A percentile compares a stretch with the other conserved stretches of the same genome.
phyloP scores from a whole-genome alignment of 64 coral and sea anemone genomes.

The Hydrozoanthus tunicans region DNA sequence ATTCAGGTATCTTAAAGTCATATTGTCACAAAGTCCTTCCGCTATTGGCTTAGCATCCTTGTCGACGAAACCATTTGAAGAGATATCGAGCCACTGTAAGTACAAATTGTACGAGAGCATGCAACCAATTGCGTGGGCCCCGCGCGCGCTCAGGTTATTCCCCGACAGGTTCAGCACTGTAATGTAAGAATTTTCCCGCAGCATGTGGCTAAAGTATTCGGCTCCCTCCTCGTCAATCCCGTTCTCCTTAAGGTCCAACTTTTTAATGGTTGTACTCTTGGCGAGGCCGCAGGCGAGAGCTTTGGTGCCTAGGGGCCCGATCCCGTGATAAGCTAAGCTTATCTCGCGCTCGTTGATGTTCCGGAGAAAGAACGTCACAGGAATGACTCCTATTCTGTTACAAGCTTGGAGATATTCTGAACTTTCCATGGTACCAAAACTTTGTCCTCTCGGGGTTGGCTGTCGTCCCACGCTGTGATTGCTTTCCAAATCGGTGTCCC shows the following conservation, averaged over 20 bases:
- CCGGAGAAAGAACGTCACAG: slow-evolving; percentile 42
- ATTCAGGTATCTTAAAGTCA: slow-evolving; percentile 61
- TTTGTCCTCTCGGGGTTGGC: slow-evolving; percentile 18
- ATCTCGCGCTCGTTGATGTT: slow-evolving; percentile 70
- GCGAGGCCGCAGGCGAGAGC: slow-evolving; percentile 62
- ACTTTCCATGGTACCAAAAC: slow-evolving; percentile 56
- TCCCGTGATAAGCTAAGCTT: slow-evolving; percentile 66
- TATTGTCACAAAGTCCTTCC: slow-evolving; percentile 40
- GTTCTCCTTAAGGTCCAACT: slow-evolving; percentile 68
- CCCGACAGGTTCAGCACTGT: slow-evolving; percentile 63
- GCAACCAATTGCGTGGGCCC: slow-evolving; percentile 53
- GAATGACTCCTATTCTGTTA: slow-evolving; percentile 39
- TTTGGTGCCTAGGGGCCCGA: slow-evolving; percentile 62
- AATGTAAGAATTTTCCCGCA: slow-evolving; percentile 70
- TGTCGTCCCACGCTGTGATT: not conserved
- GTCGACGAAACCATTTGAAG: slow-evolving; percentile 74
- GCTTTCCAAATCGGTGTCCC: slow-evolving; percentile 80
- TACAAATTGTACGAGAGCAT: slow-evolving; percentile 54
- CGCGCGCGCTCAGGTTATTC: slow-evolving; percentile 61
- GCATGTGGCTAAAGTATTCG: slow-evolving; percentile 67
- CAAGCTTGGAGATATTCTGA: slow-evolving; percentile 64
- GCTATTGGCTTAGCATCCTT: slow-evolving; percentile 62
- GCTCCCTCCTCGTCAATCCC: slow-evolving; percentile 70
- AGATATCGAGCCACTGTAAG: slow-evolving; percentile 64
- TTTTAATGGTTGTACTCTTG: slow-evolving; percentile 72